These are phyloP conservation scores for Peucedramus taeniatus DNA, from an alignment of 2,113 vertebrate species.

Conservation along the genomic window DNA sequence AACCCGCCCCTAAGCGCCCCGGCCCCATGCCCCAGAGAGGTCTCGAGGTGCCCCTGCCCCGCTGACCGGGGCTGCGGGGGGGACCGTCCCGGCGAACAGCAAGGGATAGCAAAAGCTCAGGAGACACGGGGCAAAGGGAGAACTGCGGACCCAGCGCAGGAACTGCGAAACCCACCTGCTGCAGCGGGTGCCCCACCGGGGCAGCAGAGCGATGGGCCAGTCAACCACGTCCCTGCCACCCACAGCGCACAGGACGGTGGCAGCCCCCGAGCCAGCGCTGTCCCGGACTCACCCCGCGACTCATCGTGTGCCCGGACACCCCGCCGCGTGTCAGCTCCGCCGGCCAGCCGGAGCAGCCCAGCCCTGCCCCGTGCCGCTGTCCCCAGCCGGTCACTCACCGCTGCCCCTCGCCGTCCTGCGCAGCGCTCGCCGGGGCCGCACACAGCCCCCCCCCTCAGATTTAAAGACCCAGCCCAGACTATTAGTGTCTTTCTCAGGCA, in stretches of 20 bases:
- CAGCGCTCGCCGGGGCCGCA: not conserved
- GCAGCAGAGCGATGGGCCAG: not conserved
- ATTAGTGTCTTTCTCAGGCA: not conserved
- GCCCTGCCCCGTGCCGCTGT: not conserved
- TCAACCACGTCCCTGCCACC: not conserved
- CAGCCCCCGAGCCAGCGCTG: not conserved
- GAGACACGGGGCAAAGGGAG: not conserved
- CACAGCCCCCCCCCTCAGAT: not conserved
- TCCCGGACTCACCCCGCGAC: not conserved
- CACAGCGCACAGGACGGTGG: not conserved
- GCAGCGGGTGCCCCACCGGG: not conserved
- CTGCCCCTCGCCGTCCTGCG: rapidly evolving
- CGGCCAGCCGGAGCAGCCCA: not conserved
- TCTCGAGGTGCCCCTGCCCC: not conserved
- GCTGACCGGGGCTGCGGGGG: not conserved
- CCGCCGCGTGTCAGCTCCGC: not conserved
- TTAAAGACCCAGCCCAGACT: not conserved
- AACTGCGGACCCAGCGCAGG: not conserved
- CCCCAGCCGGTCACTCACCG: not conserved
- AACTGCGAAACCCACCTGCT: not conserved
- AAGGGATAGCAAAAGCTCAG: too few species aligned
- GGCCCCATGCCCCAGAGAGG: too few species aligned
- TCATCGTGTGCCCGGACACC: not conserved
- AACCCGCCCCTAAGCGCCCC: not conserved
- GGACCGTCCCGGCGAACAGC: rapidly evolving